Percentiles rank a stretch among this genome's conserved stretches.
Conservation (phyloP, 2,888 invertebrate genomes). For the Watsonalla binaria region DNA sequence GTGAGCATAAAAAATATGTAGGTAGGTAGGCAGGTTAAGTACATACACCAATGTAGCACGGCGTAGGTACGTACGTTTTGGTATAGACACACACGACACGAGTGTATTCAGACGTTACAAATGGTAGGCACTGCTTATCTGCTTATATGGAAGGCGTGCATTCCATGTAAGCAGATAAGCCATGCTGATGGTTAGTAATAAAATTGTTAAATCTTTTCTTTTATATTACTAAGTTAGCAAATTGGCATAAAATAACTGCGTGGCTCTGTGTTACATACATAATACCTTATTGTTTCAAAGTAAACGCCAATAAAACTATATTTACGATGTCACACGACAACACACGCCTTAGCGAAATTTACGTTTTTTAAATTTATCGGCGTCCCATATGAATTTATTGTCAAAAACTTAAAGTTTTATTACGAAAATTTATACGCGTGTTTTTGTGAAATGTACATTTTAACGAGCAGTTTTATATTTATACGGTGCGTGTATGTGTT, state of each 20-base stretch:
- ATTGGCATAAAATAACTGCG: constrained; percentile 6
- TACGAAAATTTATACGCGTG: constrained; percentile 33
- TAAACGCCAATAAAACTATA: constrained; percentile 42
- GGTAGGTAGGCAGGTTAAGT: no score
- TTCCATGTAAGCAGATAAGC: no score
- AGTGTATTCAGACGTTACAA: no score
- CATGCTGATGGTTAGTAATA: no score
- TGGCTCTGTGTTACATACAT: constrained; percentile 24
- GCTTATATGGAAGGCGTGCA: no score
- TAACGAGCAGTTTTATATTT: constrained; percentile 12
- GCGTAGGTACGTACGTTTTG: no score
- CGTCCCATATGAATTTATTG: constrained; percentile 60
- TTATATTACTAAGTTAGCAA: no score
- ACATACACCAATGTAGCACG: no score
- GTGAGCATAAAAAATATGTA: no score
- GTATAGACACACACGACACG: no score
- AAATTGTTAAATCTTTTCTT: not conserved
- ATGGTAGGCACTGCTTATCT: no score
- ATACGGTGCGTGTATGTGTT: not conserved
- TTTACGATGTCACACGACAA: constrained; percentile 46
- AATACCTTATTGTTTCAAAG: constrained; percentile 32
- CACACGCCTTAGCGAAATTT: constrained; percentile 48
- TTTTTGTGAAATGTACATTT: constrained; percentile 20
- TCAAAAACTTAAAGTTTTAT: constrained; percentile 57
- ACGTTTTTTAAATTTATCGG: constrained; percentile 62